phyloP scores from a whole-genome alignment of 2,797 vertebrate species.

The Philypnodon macrostomus region DNA sequence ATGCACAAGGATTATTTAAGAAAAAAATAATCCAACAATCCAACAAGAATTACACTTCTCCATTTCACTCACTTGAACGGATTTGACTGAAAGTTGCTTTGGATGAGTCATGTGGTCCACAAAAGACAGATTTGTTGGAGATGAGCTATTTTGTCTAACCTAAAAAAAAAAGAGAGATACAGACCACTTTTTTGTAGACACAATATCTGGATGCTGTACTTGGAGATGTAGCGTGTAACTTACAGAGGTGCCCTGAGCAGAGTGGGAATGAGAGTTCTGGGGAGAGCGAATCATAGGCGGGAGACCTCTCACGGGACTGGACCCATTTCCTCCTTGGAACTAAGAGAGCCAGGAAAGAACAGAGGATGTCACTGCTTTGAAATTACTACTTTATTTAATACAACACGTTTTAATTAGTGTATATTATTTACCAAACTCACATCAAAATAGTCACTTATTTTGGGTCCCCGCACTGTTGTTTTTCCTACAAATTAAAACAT shows the following conservation, averaged over 20 bases:
- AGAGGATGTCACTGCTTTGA: not conserved
- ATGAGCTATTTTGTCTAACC: constrained; percentile 96
- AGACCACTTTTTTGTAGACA: not conserved
- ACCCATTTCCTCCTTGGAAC: constrained; percentile 96
- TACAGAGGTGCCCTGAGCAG: constrained; percentile 90
- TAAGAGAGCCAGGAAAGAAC: constrained; percentile 60
- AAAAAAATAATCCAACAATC: not conserved
- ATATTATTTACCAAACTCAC: constrained; percentile 75
- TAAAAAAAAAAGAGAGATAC: constrained; percentile 55
- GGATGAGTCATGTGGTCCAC: constrained; percentile 84
- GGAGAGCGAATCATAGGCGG: constrained; percentile 91
- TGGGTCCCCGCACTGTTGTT: constrained; percentile 88
- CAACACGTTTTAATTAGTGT: not conserved
- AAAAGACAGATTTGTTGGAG: constrained; percentile 92
- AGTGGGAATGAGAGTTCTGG: constrained; percentile 96
- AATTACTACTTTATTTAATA: not conserved
- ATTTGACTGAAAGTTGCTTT: constrained; percentile 91
- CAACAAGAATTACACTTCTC: constrained; percentile 8
- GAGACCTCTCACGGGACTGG: constrained; percentile 93
- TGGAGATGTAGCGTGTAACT: constrained; percentile 51
- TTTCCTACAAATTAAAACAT: constrained; percentile 79
- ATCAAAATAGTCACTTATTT: constrained; percentile 99
- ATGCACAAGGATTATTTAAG: constrained; percentile 13
- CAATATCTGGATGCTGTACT: constrained; percentile 5
- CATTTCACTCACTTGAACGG: constrained; percentile 82